Base-by-base conservation (phyloP, 2,797 vertebrate genomes). In the Steatocranus sp. region DNA sequence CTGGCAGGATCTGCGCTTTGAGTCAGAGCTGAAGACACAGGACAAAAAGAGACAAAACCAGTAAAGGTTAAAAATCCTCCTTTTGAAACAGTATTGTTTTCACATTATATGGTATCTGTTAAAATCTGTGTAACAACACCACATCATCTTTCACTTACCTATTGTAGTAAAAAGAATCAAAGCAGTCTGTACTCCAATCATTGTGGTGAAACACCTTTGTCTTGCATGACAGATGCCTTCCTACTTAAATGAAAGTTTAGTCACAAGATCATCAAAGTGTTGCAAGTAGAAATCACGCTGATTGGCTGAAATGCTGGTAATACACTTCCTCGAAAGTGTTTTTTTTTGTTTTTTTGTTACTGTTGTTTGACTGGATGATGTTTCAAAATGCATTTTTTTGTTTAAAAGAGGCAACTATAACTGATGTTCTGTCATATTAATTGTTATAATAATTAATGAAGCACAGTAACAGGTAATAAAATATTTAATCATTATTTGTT, bases 101-200 rank as follows among this genome's bases (percentile, higher is more conserved):
- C 0, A 38, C 20, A 66, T 38, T 23, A 66, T 38, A 38, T 63
- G 83, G 82, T 86, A 90, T 83, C 88, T 90, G 53, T 89, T 80
- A 83, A 6, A 93, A 87, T 8, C 2, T 38, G 70, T 17, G 49
- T 78, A 23, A 38, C 3, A 76, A 5, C 3, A 66, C 12, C 2
- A 66, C 3, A 66, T 38, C 34, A 15, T 8, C 12, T 66, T 66
- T 3, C 1, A 15, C n/a, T 81, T 48, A 36, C 11, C 49, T 76
- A 51, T 18, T 48, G 56, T 14, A 63, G 41, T 12, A 5, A 85
- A 36, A 56, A 88, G 58, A 74, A 76, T 49, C 10, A 86, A 23
- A 74, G 48, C 3, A 53, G 43, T 5, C 23, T 83, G 20, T 70
- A 8, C 15, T 70, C 7, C 11, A 2, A 32, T 32, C 85, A 87